phyloP scores from a whole-genome alignment of 1,140 invertebrate genomes.

The Bombus superbus region DNA sequence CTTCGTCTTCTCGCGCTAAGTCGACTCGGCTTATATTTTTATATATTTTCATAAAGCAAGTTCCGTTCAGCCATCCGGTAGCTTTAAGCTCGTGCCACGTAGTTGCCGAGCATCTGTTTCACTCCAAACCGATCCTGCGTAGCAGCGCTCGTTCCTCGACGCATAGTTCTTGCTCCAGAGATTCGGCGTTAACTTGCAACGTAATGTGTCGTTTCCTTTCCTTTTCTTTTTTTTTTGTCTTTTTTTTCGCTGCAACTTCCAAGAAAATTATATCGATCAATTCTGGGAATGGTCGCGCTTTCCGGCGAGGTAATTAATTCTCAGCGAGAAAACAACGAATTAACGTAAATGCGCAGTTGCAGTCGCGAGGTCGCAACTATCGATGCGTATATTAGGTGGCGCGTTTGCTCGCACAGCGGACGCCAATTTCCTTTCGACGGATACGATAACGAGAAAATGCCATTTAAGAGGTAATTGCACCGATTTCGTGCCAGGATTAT shows the following conservation, averaged over 20 bases:
- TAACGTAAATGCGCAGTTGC: background rate
- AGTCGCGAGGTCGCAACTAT: conserved; percentile 37
- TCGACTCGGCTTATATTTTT: too few relatives aligned
- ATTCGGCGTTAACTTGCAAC: background rate
- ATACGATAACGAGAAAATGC: conserved; percentile 53
- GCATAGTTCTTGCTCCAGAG: conserved; percentile 8
- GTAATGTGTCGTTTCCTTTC: background rate
- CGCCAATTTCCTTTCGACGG: conserved; percentile 48
- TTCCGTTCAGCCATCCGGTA: background rate
- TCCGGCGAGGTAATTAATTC: background rate
- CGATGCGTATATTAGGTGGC: conserved; percentile 7
- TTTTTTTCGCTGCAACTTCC: background rate
- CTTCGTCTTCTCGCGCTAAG: too few relatives aligned
- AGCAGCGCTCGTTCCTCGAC: background rate
- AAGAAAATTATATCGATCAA: background rate
- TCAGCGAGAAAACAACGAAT: background rate
- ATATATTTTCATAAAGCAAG: background rate
- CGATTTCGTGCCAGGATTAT: conserved; percentile 53
- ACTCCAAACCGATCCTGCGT: background rate
- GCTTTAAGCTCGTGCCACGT: background rate
- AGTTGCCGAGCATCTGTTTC: conserved; percentile 8
- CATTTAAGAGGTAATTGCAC: conserved; percentile 60
- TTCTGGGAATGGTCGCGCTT: background rate
- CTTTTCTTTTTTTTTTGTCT: background rate
- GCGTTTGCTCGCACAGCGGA: conserved; percentile 13